Evolutionary conservation across 2,113 vertebrate species (phyloP), one percentile per base, ranked within the genome.

Genomic region (Silurus meridionalis): DNA sequence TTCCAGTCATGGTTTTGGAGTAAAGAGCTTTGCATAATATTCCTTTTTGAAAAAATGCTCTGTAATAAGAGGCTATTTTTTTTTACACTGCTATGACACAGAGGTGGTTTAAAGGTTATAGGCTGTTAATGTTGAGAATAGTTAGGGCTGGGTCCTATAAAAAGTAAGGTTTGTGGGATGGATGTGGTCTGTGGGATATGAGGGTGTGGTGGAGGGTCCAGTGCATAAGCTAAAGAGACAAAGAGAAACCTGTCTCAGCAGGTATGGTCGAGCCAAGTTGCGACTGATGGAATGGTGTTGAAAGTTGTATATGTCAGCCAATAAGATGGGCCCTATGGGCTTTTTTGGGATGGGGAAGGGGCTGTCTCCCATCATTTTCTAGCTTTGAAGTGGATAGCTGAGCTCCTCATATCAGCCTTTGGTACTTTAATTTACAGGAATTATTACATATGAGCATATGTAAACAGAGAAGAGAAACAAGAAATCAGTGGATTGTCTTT

Each of bases 211-310:
- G 19, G 48, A 57, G 82, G 89, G 83, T 80, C 67, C 52, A 88
- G 69, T 72, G 60, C 50, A 67, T 77, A 79, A 85, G 69, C 79
- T 77, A 82, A 81, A 84, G 84, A 87, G 90, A 94, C 93, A 94
- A 91, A 94, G 92, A 92, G 85, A 88, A 90, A 91, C 89, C 90
- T 94, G 93, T 94, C 90, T 94, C 87, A 83, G 89, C 84, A 50
- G 92, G 90, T 91, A 93, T 93, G 90, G 91, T 89, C 84, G 74
- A 80, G 87, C 85, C 87, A 85, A 84, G 79, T 87, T 14, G 83
- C 90, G 90, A 94, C 92, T 94, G 94, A 95, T 95, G 94, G 92
- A 90, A 91, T 92, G 92, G 93, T 93, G 94, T 92, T 95, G 94
- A 95, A 91, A 94, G 93, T 95, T 52, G 87, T 91, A 92, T 92